Percentiles rank a stretch among this genome's conserved stretches.
phyloP scores from a whole-genome alignment of 2,888 invertebrate genomes.

The Heliconius erato region DNA sequence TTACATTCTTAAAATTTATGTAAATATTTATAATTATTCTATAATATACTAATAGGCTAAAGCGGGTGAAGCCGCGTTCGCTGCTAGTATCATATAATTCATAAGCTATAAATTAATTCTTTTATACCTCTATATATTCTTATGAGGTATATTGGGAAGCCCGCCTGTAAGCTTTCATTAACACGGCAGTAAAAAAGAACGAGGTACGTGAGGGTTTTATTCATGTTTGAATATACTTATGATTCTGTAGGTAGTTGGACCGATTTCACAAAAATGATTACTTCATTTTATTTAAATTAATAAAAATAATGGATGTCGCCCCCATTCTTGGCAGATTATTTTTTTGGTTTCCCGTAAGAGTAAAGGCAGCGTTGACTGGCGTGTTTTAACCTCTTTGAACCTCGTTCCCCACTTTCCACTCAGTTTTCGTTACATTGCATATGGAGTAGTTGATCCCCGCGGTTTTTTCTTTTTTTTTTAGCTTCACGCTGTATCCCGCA shows the following conservation, averaged over 20 bases:
- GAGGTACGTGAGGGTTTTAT: conserved; percentile 23
- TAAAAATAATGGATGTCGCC: too few relatives aligned
- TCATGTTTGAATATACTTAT: conserved; percentile 9
- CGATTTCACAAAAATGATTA: neutral
- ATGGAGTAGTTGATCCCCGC: too few relatives aligned
- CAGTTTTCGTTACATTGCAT: neutral
- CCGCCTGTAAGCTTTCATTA: conserved; percentile 24
- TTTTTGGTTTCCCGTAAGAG: neutral
- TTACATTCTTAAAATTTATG: too few relatives aligned
- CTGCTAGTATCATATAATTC: neutral
- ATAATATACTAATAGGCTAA: too few relatives aligned
- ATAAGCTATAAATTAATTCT: neutral
- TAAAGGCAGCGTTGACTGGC: neutral
- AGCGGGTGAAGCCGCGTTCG: too few relatives aligned
- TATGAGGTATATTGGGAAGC: neutral
- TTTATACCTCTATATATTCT: neutral
- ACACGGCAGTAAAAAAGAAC: conserved; percentile 22
- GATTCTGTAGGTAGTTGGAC: neutral
- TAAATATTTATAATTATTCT: too few relatives aligned
- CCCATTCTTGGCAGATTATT: too few relatives aligned
- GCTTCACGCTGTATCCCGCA: too few relatives aligned
- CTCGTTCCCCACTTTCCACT: neutral
- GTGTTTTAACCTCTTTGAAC: too few relatives aligned
- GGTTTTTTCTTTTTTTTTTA: too few relatives aligned
- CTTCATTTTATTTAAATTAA: neutral